Conservation (phyloP, 2,113 vertebrate species). For the Malurus cyaneus region DNA sequence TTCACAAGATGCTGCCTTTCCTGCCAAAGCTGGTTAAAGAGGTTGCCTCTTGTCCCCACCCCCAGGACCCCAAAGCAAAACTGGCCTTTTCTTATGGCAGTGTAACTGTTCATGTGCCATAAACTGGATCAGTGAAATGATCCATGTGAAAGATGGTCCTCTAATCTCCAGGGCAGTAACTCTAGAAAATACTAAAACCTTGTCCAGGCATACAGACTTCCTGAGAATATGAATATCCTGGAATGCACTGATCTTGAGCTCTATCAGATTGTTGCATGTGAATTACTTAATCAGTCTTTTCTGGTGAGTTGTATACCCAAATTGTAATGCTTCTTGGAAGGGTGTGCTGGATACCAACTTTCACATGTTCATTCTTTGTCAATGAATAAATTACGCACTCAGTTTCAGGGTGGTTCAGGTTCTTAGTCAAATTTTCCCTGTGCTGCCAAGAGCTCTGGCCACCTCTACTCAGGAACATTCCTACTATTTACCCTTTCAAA, state of each 20-base stretch:
- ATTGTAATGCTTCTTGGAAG: not conserved
- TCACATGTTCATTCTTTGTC: not conserved
- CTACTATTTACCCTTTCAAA: not conserved
- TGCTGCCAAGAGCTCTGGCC: not conserved
- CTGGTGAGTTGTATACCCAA: not conserved
- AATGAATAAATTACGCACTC: not conserved
- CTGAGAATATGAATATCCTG: not conserved
- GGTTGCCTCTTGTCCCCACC: not conserved
- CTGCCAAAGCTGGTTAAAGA: not conserved
- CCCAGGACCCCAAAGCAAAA: not conserved
- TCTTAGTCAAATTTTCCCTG: constrained; percentile 5
- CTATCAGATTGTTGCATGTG: not conserved
- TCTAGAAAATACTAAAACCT: not conserved
- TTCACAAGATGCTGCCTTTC: not conserved
- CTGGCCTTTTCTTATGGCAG: not conserved
- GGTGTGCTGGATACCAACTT: not conserved
- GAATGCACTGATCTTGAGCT: not conserved
- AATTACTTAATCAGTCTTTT: not conserved
- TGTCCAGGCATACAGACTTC: not conserved
- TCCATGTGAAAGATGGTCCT: not conserved
- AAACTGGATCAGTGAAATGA: not conserved
- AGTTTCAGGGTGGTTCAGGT: not conserved
- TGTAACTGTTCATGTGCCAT: not conserved
- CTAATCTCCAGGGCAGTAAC: not conserved
- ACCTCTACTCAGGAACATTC: not conserved